Percentiles rank a stretch among this genome's conserved stretches.
Conservation (phyloP, 1,140 invertebrate genomes). For the Microplitis mediator region DNA sequence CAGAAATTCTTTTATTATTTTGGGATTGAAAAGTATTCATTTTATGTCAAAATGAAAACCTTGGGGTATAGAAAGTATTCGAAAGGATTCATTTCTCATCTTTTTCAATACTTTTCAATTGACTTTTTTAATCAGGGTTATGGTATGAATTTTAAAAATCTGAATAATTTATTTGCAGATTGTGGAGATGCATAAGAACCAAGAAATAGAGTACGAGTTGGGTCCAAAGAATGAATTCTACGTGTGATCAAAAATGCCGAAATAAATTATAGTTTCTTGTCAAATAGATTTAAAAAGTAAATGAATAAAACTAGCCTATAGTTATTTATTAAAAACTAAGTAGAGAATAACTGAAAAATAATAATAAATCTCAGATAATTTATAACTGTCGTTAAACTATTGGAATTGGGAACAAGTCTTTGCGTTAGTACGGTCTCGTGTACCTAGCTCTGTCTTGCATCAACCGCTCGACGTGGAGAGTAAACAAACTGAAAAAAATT, state of each 20-base stretch:
- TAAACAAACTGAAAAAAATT: not conserved
- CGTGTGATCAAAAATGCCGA: conserved; percentile 56
- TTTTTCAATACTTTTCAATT: too few relatives aligned
- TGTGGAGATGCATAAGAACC: conserved; percentile 94
- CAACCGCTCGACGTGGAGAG: conserved; percentile 17
- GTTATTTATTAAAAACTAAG: conserved; percentile 26
- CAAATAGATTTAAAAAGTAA: conserved; percentile 19
- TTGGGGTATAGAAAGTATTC: too few relatives aligned
- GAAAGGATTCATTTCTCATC: too few relatives aligned
- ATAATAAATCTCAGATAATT: conserved; percentile 42
- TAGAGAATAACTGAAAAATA: conserved; percentile 14
- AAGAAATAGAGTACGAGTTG: conserved; percentile 90
- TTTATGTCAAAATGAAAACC: too few relatives aligned
- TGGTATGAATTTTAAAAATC: conserved; percentile 12
- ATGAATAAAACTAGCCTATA: conserved; percentile 20
- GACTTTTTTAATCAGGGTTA: too few relatives aligned
- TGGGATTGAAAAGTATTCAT: too few relatives aligned
- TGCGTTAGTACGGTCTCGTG: conserved; percentile 21
- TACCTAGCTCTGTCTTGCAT: conserved; percentile 25
- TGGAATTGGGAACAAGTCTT: conserved; percentile 61
- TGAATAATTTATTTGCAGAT: conserved; percentile 69
- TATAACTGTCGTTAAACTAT: conserved; percentile 48
- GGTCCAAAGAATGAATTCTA: conserved; percentile 89
- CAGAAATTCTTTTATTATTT: too few relatives aligned
- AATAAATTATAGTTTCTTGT: conserved; percentile 23